Evolutionary conservation across 92 coral and sea anemone species (phyloP), one percentile per base, ranked within the genome.

Genomic region (Blastomussa wellsi): DNA sequence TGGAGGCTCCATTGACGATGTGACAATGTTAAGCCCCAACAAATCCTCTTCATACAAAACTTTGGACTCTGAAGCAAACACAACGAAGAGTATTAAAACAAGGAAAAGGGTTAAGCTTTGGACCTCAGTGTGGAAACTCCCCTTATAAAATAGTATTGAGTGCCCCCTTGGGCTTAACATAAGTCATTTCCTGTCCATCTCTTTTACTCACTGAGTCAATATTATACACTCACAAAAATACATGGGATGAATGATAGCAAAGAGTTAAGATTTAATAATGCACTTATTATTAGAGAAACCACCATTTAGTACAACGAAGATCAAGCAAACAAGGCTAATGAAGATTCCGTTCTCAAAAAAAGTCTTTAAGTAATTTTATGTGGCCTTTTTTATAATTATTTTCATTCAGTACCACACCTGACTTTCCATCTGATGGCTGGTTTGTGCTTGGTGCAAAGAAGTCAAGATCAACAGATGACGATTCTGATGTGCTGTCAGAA

Each of bases 401-500:
- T 5, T 8, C 3, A 0, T 28, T 5, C 17, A 2, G 5, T 5
- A 10, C 12, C n/a, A 17, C 31, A 83, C 87, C 87, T 83, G 87
- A n/a, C 42, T 75, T 83, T 74, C 73, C 74, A 20, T 74, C 88
- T 59, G 80, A 32, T 70, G 82, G 66, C 13, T 65, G 90, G 12
- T 32, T 47, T 22, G 44, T 57, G 24, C 87, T 83, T 59, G 87
- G 80, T 42, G 80, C 81, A 62, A 97, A 93, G 86, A 97, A 95
- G 79, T 97, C 99, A 59, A 97, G 89, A 84, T 97, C 99, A 52
- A 94, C 92, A n/a, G 98, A 93, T 38, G 96, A 91, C 4, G 99
- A 87, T 39, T 91, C 95, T 35, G 98, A 96, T 19, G 91, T 57
- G 31, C 93, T 85, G 76, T 90, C 95, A 15, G 94, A 93, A 37